Evolutionary conservation across 2,888 invertebrate species (phyloP), one percentile per base, ranked within the genome.

Genomic region (Machimus rusticus): DNA sequence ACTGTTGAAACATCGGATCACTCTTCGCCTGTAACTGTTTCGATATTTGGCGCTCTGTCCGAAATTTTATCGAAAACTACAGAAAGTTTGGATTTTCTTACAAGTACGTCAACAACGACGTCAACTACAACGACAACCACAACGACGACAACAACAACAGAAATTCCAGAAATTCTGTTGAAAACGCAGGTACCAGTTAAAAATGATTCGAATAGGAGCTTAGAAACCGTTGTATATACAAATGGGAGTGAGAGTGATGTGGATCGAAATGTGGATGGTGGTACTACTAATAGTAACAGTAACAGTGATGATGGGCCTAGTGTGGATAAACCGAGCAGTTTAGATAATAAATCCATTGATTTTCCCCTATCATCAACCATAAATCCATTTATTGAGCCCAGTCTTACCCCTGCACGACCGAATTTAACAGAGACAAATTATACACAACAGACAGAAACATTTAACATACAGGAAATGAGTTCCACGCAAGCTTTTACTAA

Each of bases 11-110:
- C 94, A 88, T 93, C 94, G 90, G 92, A 94, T 89, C 93, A 94
- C 91, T 94, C 94, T 90, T 93, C 94, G 89, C 94, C 94, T 90
- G 94, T 94, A 90, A 94, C 94, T 89, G 93, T 94, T 90, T 94
- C 94, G 88, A 94, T 94, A 90, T 94, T 94, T 90, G 94, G 94
- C 92, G 94, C 94, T 91, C 91, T 94, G 91, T 94, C 94, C 91
- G 94, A 94, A 89, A 94, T 94, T 90, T 93, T 94, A 90, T 90
- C 90, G 51, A 90, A 90, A 89, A 90, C 90, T 31, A 90, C 90
- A 46, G 90, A 90, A 89, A 90, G 89, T 89, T 86, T 89, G 55
- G 89, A 89, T 88, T 88, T 88, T 87, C 87, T 89, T 66, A 87
- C 89, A 86, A 89, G 89, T 34, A 88, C 89, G 28, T 88, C 90